These are phyloP conservation scores for Nothocercus julius DNA, from an alignment of 2,113 vertebrate genomes.

Conservation along the genomic window DNA sequence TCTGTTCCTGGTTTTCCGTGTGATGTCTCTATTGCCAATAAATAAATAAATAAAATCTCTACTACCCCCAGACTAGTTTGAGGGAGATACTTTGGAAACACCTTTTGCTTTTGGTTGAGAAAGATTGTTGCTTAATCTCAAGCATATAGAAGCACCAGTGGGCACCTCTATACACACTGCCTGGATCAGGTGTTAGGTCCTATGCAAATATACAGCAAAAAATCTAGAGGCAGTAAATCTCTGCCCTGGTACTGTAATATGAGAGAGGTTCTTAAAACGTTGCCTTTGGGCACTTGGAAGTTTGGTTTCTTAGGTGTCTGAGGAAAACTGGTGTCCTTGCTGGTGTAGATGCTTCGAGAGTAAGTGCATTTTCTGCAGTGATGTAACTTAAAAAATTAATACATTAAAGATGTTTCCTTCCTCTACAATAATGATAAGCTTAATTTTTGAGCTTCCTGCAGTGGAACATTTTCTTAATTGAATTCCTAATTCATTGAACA, in stretches of 20 bases:
- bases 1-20: conserved; percentile 35
- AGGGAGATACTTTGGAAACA: neutral
- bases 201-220: neutral
- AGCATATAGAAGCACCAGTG: neutral
- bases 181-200: neutral
- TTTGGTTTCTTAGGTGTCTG: neutral
- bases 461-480: conserved; percentile 65
- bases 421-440: conserved; percentile 47
- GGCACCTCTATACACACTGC: rapidly evolving
- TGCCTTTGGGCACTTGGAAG: no score
- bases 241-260: neutral
- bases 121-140: neutral
- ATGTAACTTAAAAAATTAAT: conserved; percentile 13
- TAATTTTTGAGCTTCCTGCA: conserved; percentile 61
- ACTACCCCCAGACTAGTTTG: neutral
- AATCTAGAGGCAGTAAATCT: neutral
- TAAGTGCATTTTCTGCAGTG: neutral
- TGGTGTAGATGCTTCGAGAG: neutral
- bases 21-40: neutral
- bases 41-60: neutral
- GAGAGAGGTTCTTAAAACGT: neutral
- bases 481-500: conserved; percentile 54
- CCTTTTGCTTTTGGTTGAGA: conserved; percentile 7
- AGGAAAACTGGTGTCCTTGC: neutral
- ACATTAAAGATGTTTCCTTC: conserved; percentile 59